Evolutionary conservation across 2,113 vertebrate genomes (phyloP).

Genomic region (Pachycephala philippinensis): DNA sequence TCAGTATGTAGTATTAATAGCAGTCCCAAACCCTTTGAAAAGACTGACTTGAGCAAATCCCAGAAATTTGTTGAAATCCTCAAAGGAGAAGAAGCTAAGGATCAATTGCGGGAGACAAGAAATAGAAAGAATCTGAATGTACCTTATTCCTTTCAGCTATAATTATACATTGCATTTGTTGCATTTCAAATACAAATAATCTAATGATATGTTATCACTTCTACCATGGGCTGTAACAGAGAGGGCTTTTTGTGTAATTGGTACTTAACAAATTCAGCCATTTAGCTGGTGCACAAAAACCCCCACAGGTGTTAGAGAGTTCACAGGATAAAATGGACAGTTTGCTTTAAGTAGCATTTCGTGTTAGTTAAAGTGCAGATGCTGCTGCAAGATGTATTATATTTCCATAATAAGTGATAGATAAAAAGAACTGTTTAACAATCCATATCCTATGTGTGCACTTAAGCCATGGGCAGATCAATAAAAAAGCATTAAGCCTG

Average conservation of each 20-base stretch:
- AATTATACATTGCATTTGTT: neutral
- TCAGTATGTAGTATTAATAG: neutral
- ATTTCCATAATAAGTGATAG: slow-evolving; percentile 7
- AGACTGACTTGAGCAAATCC: neutral
- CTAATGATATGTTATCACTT: rapidly evolving
- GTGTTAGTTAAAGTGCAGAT: neutral
- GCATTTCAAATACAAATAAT: neutral
- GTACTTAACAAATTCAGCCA: neutral
- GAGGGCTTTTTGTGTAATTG: neutral
- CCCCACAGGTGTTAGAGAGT: neutral
- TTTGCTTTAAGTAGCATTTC: neutral
- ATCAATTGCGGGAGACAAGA: neutral
- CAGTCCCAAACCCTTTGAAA: neutral
- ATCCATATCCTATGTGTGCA: neutral
- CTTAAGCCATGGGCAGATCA: slow-evolving; percentile 18
- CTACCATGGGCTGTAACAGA: neutral
- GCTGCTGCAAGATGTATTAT: slow-evolving; percentile 1
- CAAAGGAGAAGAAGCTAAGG: neutral
- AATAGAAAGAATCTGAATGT: neutral
- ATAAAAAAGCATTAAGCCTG: slow-evolving; percentile 24
- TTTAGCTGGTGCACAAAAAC: neutral
- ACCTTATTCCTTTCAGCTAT: neutral
- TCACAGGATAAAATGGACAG: neutral
- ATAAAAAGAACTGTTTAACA: neutral
- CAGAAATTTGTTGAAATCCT: neutral